Evolutionary conservation across 2,888 invertebrate species (phyloP).

Genomic region (Folsomia candida): DNA sequence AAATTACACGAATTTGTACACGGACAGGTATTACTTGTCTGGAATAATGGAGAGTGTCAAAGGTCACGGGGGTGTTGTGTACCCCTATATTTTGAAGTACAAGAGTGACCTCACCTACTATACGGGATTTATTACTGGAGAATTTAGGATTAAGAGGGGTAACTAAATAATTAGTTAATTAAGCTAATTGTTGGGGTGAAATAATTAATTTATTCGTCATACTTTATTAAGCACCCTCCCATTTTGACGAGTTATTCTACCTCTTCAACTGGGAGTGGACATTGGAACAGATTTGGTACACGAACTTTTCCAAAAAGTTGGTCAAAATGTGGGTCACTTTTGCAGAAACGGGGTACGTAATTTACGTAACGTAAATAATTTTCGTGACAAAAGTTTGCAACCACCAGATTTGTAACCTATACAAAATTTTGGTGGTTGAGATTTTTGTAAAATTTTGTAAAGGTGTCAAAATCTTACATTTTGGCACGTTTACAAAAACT

Average conservation of each 20-base stretch:
- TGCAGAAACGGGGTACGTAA: constrained; percentile 14
- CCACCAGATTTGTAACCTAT: too few relatives aligned
- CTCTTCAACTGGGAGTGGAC: constrained; percentile 21
- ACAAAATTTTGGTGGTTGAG: too few relatives aligned
- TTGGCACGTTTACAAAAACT: too few relatives aligned
- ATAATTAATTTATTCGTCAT: neutral
- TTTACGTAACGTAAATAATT: neutral
- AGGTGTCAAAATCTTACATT: too few relatives aligned
- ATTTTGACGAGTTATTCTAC: constrained; percentile 22
- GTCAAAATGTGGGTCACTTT: constrained; percentile 17
- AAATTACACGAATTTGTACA: constrained; percentile 52
- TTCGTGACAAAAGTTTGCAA: too few relatives aligned
- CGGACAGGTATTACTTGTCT: constrained; percentile 58
- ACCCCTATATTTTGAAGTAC: constrained; percentile 22
- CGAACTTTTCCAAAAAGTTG: constrained; percentile 10
- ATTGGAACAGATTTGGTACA: neutral
- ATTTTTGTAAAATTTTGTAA: too few relatives aligned
- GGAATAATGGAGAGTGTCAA: constrained; percentile 55
- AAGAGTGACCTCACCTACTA: constrained; percentile 13
- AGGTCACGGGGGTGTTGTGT: constrained; percentile 50
- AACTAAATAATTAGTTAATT: neutral
- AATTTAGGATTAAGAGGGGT: neutral
- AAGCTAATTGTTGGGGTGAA: neutral
- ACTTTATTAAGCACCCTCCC: constrained; percentile 11
- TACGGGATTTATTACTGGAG: neutral